Base-by-base conservation (phyloP, 2,113 vertebrate genomes). In the Blennius ocellaris region DNA sequence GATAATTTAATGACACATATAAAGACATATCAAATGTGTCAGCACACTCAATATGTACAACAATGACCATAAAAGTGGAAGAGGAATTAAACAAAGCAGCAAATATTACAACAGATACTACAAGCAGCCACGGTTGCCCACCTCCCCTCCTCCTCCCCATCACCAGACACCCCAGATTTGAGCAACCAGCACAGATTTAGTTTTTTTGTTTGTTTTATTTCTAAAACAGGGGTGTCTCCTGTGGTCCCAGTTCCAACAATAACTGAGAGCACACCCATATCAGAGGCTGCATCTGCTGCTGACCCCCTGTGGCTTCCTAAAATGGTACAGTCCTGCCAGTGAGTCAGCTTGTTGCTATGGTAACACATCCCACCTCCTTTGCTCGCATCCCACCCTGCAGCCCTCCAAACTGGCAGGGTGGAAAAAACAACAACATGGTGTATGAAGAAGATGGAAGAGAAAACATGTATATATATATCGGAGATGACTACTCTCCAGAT, bases 291-390 rank as follows among this genome's bases (percentile, higher is more conserved):
- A 76, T 73, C 71, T 78, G 78, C 83, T 89, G 76, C 69, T 81
- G 78, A 83, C 57, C 88, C 93, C 92, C 92, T 70, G 69, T 84
- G 71, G 73, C 51, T 70, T 58, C 56, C 30, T 50, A 37, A 58
- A 79, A 83, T 94, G 92, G 92, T 93, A 93, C 86, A 87, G 61
- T 50, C 93, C 90, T 85, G 87, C 68, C 76, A 21, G 69, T 93
- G 93, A 94, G 83, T 93, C 93, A 94, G 92, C 91, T 91, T 90
- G 93, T 94, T 94, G 84, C 93, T 81, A 85, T 92, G 94, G 91
- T 73, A 94, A 93, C 91, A 90, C 87, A 91, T 87, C 87, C 90
- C 81, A 91, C 88, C 88, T 85, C 45, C 77, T 74, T 77, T 45
- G 71, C 80, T 43, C 50, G 37, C 88, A 92, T 91, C 89, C 89